Evolutionary conservation across 2,113 vertebrate species (phyloP), one percentile per base, ranked within the genome.

Genomic region (Dipodomys stephensi): DNA sequence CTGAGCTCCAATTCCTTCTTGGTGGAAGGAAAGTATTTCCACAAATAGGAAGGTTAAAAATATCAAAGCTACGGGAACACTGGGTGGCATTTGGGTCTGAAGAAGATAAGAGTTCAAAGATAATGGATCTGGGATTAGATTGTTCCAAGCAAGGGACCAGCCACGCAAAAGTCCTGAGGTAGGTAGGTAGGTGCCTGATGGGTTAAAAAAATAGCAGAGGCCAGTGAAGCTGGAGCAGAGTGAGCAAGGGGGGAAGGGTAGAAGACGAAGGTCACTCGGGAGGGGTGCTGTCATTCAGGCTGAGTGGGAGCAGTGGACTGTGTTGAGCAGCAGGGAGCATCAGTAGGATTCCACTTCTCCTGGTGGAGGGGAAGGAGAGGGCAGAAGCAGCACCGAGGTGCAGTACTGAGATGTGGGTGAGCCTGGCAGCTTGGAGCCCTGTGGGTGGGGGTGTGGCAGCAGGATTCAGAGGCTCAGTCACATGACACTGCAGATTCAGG

Each of bases 241-340:
- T 23, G 7, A 25, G 35, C 0, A 0, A 13, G 25, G 4, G 12
- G 49, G 7, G 2, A 35, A 15, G 7, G 12, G 73, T 2, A 23
- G 67, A 71, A 27, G 35, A 65, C 4, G 3, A 18, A 18, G 53
- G 53, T 57, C 53, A 16, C 53, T 57, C 11, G 53, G 53, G 15
- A 57, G 53, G 16, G 53, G 53, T 57, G 53, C 53, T 57, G 53
- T 57, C 53, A 57, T 57, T 57, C 53, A 57, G 53, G 53, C 15
- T 18, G 13, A 57, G 6, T 8, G 39, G 72, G 22, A 23, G 32
- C 82, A 32, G 3, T 2, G 13, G 62, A 12, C 60, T 23, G 23
- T 27, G 46, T 23, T n/a, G 64, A 60, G 69, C 60, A 2, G 30
- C 87, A n/a, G n/a, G 9, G 20, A 6, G 32, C 13, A 71, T 76